A percentile compares a stretch with the other conserved stretches of the same genome.
Conservation (phyloP, 2,888 invertebrate genomes). For the Cantharis flavilabris region DNA sequence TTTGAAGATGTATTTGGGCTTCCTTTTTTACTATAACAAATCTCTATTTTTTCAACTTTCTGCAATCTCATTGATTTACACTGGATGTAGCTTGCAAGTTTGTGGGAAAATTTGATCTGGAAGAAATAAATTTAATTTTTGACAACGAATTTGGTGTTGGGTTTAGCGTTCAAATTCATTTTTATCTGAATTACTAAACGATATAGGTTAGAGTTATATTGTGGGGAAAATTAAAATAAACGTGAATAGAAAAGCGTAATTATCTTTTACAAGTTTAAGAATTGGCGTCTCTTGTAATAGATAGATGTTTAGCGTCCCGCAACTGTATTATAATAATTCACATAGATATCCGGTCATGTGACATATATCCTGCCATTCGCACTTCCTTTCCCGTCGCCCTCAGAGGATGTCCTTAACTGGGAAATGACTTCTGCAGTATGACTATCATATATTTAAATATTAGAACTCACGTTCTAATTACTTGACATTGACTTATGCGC, state of each 20-base stretch:
- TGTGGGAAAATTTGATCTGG: neutral
- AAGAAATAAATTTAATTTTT: too few relatives aligned
- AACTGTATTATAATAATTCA: constrained; percentile 42
- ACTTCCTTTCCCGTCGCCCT: constrained; percentile 53
- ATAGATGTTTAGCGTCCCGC: constrained; percentile 26
- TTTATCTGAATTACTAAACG: neutral
- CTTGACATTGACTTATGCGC: constrained; percentile 38
- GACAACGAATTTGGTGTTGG: neutral
- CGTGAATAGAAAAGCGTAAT: neutral
- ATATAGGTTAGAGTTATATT: neutral
- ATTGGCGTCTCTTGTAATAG: constrained; percentile 12
- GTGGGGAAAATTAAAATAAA: neutral
- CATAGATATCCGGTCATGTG: constrained; percentile 52
- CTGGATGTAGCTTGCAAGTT: too few relatives aligned
- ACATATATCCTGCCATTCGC: constrained; percentile 52
- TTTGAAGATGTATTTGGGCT: neutral
- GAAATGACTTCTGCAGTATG: constrained; percentile 41
- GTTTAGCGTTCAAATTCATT: neutral
- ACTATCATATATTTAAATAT: constrained; percentile 42
- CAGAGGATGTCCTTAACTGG: constrained; percentile 45
- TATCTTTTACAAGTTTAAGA: constrained; percentile 1
- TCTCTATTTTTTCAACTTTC: too few relatives aligned
- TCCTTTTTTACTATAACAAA: too few relatives aligned
- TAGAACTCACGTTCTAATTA: constrained; percentile 34
- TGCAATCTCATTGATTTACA: too few relatives aligned